Evolutionary conservation across 2,888 invertebrate species (phyloP), one percentile per base, ranked within the genome.

Genomic region (Hemicrepidius hirtus): DNA sequence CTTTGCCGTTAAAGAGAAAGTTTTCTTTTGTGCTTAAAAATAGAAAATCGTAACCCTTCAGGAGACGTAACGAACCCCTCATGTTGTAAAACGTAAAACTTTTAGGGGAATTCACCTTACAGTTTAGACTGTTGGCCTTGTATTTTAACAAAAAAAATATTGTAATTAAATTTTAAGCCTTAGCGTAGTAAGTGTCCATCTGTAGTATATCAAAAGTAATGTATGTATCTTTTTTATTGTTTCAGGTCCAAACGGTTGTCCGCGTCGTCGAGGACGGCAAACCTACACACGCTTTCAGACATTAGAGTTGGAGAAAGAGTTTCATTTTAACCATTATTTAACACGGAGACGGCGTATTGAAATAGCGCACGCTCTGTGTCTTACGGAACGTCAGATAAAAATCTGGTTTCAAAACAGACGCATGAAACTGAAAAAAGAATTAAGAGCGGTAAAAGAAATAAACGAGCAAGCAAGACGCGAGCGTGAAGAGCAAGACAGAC

Each of bases 221-320:
- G n/a, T 41, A 1, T 3, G 13, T 20, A 18, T 46, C 18, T 18
- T 46, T 20, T 35, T 79, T 78, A n/a, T 81, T 80, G 85, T 92
- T 91, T 81, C 93, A 97, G 97, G 97, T 87, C 97, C 98, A 69
- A 98, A 97, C 86, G 97, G 97, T 75, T 97, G 97, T 86, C 97
- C 97, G 77, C 91, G 97, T 84, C 93, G 97, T 86, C 92, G 98
- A 84, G 98, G 98, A 75, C 91, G 98, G 81, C 98, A 98, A 89
- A 98, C 98, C 16, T 98, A 98, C 91, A 98, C 98, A 78, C 94
- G 98, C 84, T 97, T 98, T 91, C 98, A 99, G 88, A 98, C 98
- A 21, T 90, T 98, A 88, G 98, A 98, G 87, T 91, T 98, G 88
- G 98, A 98, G 88, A 98, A 98, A 88, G 98, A 98, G 90, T 98